Percentiles rank a stretch among this genome's conserved stretches.
Conservation (phyloP, 2,888 invertebrate species). For the Patella pellucida region DNA sequence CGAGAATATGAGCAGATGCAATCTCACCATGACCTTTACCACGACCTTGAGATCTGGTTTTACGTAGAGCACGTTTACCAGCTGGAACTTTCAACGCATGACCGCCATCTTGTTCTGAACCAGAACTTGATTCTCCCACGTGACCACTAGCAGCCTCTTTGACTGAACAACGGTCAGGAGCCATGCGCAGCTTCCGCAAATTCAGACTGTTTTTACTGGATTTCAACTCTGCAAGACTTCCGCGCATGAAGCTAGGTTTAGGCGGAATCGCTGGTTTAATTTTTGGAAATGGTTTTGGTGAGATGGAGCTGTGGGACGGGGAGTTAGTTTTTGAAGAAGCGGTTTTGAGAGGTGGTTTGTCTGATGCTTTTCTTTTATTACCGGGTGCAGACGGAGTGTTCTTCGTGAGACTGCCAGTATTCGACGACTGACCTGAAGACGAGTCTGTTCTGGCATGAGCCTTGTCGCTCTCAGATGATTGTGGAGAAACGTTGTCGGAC, state of each 20-base stretch:
- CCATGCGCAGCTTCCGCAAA: constrained; percentile 40
- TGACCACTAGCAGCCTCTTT: constrained; percentile 35
- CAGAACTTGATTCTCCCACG: constrained; percentile 58
- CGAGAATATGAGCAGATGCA: constrained; percentile 50
- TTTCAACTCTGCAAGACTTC: constrained; percentile 38
- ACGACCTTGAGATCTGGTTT: constrained; percentile 66
- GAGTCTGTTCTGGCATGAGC: constrained; percentile 19
- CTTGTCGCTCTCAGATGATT: constrained; percentile 35
- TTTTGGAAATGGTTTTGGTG: background rate
- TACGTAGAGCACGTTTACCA: constrained; percentile 59
- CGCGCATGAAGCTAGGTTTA: constrained; percentile 54
- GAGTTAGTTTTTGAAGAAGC: background rate
- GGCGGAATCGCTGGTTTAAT: constrained; percentile 49
- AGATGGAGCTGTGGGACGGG: background rate
- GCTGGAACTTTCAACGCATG: constrained; percentile 39
- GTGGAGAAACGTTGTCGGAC: constrained; percentile 34
- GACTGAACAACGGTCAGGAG: constrained; percentile 22
- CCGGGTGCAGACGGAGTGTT: background rate
- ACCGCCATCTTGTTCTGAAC: constrained; percentile 60
- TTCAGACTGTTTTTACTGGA: constrained; percentile 33
- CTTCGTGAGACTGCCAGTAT: constrained; percentile 12
- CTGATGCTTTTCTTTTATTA: background rate
- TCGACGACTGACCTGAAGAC: constrained; percentile 17
- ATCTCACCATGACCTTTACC: constrained; percentile 62
- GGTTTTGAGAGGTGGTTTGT: background rate